phyloP scores from a whole-genome alignment of 2,113 vertebrate genomes.

The Hippoglossus stenolepis region DNA sequence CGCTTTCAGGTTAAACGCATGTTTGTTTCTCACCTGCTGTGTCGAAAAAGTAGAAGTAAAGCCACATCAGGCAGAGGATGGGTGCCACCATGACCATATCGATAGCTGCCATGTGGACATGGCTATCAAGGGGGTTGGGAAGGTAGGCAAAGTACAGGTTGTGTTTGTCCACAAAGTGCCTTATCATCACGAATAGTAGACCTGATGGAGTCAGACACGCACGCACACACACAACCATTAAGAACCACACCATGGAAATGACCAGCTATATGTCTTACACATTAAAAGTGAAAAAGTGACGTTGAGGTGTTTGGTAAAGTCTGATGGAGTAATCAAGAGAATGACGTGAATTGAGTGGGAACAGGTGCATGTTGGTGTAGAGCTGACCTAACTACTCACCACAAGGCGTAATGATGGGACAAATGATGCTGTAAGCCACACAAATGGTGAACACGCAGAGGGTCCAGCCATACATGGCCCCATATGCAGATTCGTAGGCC shows the following conservation, averaged over 20 bases:
- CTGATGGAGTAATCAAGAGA: too few relatives aligned
- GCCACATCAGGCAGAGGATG: constrained; percentile 96
- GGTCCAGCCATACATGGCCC: constrained; percentile 94
- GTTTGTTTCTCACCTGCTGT: constrained; percentile 83
- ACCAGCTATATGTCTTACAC: neutral
- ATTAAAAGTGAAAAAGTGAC: neutral
- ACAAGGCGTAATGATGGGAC: constrained; percentile 93
- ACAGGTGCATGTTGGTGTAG: neutral
- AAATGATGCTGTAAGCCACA: constrained; percentile 96
- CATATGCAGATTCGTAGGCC: constrained; percentile 93
- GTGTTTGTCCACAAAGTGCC: constrained; percentile 94
- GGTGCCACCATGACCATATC: constrained; percentile 93
- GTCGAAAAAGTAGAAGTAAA: constrained; percentile 93
- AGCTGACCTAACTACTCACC: constrained; percentile 83
- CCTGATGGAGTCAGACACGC: constrained; percentile 76
- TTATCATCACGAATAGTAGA: constrained; percentile 92
- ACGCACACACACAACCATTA: neutral
- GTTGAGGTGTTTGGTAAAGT: neutral
- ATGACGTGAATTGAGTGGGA: too few relatives aligned
- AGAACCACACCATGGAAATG: neutral
- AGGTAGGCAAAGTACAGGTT: constrained; percentile 93
- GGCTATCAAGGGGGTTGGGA: constrained; percentile 88
- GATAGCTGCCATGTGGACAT: constrained; percentile 91
- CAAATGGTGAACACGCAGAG: constrained; percentile 96
- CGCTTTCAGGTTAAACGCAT: neutral